Base-by-base conservation (phyloP, 2,797 vertebrate genomes). In the Euthynnus affinis region DNA sequence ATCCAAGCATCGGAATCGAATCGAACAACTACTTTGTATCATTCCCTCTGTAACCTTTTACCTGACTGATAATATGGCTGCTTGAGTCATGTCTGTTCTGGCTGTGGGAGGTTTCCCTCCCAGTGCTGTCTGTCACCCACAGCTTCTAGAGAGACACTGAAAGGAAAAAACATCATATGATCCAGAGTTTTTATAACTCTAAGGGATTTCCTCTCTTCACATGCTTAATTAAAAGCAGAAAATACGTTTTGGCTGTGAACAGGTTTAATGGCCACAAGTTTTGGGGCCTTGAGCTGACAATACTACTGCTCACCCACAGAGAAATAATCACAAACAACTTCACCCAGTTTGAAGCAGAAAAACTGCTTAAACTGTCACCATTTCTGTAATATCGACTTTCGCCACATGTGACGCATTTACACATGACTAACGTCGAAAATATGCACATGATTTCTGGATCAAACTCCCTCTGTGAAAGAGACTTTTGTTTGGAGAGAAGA, bases 401-500 rank as follows among this genome's bases (percentile, higher is more conserved):
- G 51, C 44, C n/a, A 32, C 20, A 9, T 2, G 9, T 23, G 2
- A 22, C 23, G 18, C 37, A 29, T 34, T 40, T 15, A 49, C 40
- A 56, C 37, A n/a, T 58, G 44, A 62, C 12, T 37, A 23, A 1
- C 27, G 25, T 2, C 25, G 2, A 37, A 55, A 69, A 57, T 60
- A 34, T 66, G 49, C 20, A 48, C 9, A 29, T 71, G 32, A 20
- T 73, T 49, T 63, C 34, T 37, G 42, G 14, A 46, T 25, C 18
- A 78, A 70, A 32, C 20, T 10, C 3, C 1, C 4, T 76, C 20
- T 22, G 9, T 85, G 46, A 82, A 88, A 55, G 61, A 40, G 20
- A 37, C 61, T 65, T 62, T 70, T 90, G 83, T 88, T 34, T 20
- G 1, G 17, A 17, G 17, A 52, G 69, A 80, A 75, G 70, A 81